Evolutionary conservation across 2,113 vertebrate species (phyloP), one percentile per base, ranked within the genome.

Genomic region (Morone chrysops): DNA sequence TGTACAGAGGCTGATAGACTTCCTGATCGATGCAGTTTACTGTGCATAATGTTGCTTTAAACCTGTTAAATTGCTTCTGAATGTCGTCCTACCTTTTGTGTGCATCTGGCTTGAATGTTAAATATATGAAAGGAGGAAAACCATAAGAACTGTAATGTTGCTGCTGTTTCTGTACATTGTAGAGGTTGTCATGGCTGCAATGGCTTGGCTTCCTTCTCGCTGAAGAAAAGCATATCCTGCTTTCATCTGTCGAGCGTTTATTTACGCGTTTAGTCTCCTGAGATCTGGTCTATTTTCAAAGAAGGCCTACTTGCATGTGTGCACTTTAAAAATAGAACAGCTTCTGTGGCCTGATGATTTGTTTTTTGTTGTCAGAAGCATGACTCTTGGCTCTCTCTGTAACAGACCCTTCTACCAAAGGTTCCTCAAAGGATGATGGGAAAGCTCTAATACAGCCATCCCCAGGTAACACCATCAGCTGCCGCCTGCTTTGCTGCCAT

Each of bases 401-500:
- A 77, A 92, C 90, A 94, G 92, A 90, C 53, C 40, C 73, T 20
- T 69, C 82, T 78, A 75, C 89, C 82, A 83, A 70, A 89, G 81
- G 48, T 73, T 71, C 84, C 75, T 82, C 90, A 89, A 87, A 88
- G 89, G 90, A 94, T 87, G 86, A 70, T 91, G 87, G 88, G 77
- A 90, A 88, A 85, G 68, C 87, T 76, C 59, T 84, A 25, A 67
- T 25, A 41, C 76, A 66, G 47, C 83, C 90, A 7, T 70, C 90
- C 71, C 0, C 81, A 93, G 93, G 93, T 95, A 94, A 95, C 85
- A n/a, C 79, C 50, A 11, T 18, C 59, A 31, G 48, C 36, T 70
- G 70, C 4, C 3, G 31, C 20, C 45, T 70, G 66, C n/a, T 14
- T 54, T 62, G 45, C 65, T 54, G 22, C 51, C 11, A 17, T 41